Evolutionary conservation across 2,888 invertebrate genomes (phyloP).

Genomic region (Crocallis elinguaria): DNA sequence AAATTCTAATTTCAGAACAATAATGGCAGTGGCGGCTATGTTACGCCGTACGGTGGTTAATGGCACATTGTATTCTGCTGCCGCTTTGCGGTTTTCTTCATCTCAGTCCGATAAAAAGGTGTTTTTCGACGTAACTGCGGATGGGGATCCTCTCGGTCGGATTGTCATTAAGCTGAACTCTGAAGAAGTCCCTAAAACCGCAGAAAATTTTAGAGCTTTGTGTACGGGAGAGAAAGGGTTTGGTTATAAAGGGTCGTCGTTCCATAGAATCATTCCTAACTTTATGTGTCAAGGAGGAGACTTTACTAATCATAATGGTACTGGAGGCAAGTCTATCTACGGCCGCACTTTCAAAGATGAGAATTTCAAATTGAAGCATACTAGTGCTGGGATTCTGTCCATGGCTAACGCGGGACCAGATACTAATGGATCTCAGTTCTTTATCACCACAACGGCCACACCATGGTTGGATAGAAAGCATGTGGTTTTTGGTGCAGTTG

Average conservation of each 20-base stretch:
- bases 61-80: constrained; percentile 74
- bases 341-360: constrained; percentile 97
- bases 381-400: constrained; percentile 94
- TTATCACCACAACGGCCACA: constrained; percentile 96
- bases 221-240: constrained; percentile 87
- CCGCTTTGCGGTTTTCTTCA: constrained; percentile 69
- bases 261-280: constrained; percentile 95
- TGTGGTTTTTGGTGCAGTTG: constrained; percentile 96
- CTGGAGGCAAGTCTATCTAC: constrained; percentile 98
- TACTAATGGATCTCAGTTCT: constrained; percentile 99
- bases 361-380: constrained; percentile 97
- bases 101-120: constrained; percentile 83
- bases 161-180: constrained; percentile 94
- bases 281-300: constrained; percentile 99
- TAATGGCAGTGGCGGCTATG: constrained; percentile 59
- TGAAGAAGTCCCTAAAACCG: constrained; percentile 96
- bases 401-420: constrained; percentile 98
- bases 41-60: constrained; percentile 68
- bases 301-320: constrained; percentile 96
- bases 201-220: constrained; percentile 97
- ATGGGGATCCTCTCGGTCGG: constrained; percentile 91
- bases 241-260: constrained; percentile 95
- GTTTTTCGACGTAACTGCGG: constrained; percentile 95
- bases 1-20: constrained; percentile 13
- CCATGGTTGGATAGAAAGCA: constrained; percentile 97